Evolutionary conservation across 2,113 vertebrate genomes (phyloP).

Genomic region (Lipophrys pholis): DNA sequence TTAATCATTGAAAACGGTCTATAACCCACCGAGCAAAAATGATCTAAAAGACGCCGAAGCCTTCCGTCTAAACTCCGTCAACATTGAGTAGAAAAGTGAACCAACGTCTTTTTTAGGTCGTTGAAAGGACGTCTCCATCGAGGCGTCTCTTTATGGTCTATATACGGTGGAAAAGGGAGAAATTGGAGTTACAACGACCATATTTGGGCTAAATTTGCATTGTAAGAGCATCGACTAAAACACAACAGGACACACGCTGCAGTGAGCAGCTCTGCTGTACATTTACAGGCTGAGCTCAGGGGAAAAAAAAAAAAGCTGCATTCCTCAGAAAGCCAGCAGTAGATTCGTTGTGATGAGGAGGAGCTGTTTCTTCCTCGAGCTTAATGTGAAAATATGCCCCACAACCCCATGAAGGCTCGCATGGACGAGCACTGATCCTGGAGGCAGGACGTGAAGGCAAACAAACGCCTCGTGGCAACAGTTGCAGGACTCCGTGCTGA

Average conservation of each 20-base stretch:
- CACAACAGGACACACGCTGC: constrained; percentile 4
- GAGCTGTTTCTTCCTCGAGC: constrained; percentile 73
- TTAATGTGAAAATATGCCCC: constrained; percentile 72
- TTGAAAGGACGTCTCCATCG: no score
- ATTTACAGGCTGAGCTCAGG: background rate
- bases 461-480: constrained; percentile 70
- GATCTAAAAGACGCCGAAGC: no score
- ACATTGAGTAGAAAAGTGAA: no score
- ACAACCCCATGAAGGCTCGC: constrained; percentile 41
- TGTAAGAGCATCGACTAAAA: background rate
- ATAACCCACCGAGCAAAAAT: no score
- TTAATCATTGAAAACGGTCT: no score
- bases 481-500: constrained; percentile 62
- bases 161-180: no score
- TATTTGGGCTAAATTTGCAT: no score
- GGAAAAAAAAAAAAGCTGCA: constrained; percentile 11
- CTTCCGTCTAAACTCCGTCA: no score
- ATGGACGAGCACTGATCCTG: constrained; percentile 31
- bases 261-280: constrained; percentile 21
- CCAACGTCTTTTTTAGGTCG: no score
- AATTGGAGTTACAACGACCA: no score
- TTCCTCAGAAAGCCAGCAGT: constrained; percentile 45
- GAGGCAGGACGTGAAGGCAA: constrained; percentile 45
- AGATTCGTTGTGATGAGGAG: constrained; percentile 73
- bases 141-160: no score